Base-by-base conservation (phyloP, 2,888 invertebrate species). In the Cacoxenus indagator region DNA sequence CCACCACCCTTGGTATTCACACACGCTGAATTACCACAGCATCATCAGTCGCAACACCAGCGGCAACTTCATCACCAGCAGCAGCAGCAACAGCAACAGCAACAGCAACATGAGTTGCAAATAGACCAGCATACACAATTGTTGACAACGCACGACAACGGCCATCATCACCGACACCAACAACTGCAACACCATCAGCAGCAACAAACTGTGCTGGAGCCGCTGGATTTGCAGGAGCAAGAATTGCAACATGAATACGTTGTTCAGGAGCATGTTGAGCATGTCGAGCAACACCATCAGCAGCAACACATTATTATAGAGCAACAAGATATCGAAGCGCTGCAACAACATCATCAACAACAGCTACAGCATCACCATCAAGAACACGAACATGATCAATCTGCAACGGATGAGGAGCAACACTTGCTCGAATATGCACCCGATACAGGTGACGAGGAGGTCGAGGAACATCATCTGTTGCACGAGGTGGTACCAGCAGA, bases 1-100 rank as follows among this genome's bases (percentile, higher is more conserved):
- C 86, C 85, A 19, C 86, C 86, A 8, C 86, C 86, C 6, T 66
- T 86, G 48, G 85, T 85, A 1, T 85, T 85, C 72, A 75, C 77
- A 37, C 65, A 75, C 69, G 54, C 64, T 64, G 37, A 71, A 59
- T 4, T 67, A 65, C 57, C 64, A 26, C 65, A 65, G 24, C 67
- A 65, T 29, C 67, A 67, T 74, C 73, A 68, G 14, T 76, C 78
- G 68, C 79, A 76, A 61, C 78, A 76, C 48, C 77, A 73, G 65
- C 76, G 75, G 6, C 72, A 75, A 57, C 71, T 72, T 5, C 73
- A 71, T 24, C 74, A 74, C 19, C 66, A 80, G 4, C 65, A 55
- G 17, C 68, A 73, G n/a, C 69, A 71, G 11, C 76, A 69, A 37
- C 75, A 73, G 54, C 76, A 78, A 24, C 77, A 75, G 27, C 68